Conservation (phyloP, 2,888 invertebrate genomes). For the Peribatodes rhomboidaria region DNA sequence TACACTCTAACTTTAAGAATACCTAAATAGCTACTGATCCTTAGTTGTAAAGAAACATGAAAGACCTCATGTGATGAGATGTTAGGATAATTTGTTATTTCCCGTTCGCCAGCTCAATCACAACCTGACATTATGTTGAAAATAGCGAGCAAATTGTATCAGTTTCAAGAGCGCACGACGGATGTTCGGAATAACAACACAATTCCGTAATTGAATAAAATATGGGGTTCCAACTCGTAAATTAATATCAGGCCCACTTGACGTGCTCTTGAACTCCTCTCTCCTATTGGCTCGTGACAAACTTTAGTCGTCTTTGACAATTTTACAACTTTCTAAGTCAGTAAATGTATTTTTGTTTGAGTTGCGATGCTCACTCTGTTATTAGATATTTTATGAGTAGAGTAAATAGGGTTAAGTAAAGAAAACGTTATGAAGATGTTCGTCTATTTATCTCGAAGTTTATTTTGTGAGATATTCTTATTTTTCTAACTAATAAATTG, state of each 20-base stretch:
- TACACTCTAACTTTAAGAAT: no score
- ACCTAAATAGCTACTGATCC: no score
- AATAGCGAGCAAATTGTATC: conserved; percentile 10
- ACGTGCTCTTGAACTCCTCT: conserved; percentile 37
- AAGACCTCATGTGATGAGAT: no score
- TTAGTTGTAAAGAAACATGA: no score
- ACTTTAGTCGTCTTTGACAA: conserved; percentile 35
- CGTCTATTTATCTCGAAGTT: neutral
- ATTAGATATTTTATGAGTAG: conserved; percentile 14
- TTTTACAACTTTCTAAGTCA: conserved; percentile 19
- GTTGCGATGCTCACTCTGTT: conserved; percentile 7
- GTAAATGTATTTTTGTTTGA: conserved; percentile 25
- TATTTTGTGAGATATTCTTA: neutral
- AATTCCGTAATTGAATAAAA: conserved; percentile 45
- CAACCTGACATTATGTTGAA: neutral
- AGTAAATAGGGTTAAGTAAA: conserved; percentile 1
- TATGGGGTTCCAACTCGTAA: conserved; percentile 41
- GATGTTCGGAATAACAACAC: conserved; percentile 41
- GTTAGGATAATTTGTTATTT: conserved; percentile 9
- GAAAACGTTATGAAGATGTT: neutral
- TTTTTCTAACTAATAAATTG: no score
- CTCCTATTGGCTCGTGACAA: conserved; percentile 27
- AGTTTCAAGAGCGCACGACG: conserved; percentile 6
- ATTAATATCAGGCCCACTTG: conserved; percentile 40
- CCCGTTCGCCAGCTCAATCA: conserved; percentile 9